Conservation (phyloP, 2,888 invertebrate genomes). For the Odontothrips loti region DNA sequence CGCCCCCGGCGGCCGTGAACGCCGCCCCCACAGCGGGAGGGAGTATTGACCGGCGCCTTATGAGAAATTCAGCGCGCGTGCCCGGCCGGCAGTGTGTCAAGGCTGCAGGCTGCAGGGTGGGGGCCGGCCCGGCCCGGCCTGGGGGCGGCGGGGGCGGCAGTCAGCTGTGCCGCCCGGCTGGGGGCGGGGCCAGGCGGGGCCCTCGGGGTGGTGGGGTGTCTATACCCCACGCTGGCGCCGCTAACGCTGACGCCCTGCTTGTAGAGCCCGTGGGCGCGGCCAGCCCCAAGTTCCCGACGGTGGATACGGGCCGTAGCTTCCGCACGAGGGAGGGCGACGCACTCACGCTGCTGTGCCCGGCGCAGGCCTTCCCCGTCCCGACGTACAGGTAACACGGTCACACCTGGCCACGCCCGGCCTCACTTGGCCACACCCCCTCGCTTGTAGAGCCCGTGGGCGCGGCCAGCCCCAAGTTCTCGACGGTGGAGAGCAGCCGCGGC, state of each 20-base stretch:
- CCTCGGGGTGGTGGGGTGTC: neutral
- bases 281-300: conserved; percentile 54
- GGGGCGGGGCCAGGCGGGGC: neutral
- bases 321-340: conserved; percentile 44
- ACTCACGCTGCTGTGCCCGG: conserved; percentile 63
- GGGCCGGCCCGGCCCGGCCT: neutral
- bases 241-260: neutral
- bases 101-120: conserved; percentile 6
- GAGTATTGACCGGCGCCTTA: neutral
- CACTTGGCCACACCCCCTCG: neutral
- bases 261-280: conserved; percentile 59
- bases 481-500: conserved; percentile 45
- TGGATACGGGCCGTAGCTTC: conserved; percentile 45
- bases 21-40: neutral
- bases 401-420: conserved; percentile 49
- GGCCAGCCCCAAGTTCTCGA: conserved; percentile 57
- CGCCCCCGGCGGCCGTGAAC: neutral
- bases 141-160: neutral
- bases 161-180: neutral
- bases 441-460: conserved; percentile 56
- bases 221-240: neutral
- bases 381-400: conserved; percentile 50
- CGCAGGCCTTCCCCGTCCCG: conserved; percentile 64
- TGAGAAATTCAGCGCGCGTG: neutral
- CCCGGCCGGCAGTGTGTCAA: neutral